Evolutionary conservation across 2,113 vertebrate genomes (phyloP), one percentile per base, ranked within the genome.

Genomic region (Cheilinus undulatus): DNA sequence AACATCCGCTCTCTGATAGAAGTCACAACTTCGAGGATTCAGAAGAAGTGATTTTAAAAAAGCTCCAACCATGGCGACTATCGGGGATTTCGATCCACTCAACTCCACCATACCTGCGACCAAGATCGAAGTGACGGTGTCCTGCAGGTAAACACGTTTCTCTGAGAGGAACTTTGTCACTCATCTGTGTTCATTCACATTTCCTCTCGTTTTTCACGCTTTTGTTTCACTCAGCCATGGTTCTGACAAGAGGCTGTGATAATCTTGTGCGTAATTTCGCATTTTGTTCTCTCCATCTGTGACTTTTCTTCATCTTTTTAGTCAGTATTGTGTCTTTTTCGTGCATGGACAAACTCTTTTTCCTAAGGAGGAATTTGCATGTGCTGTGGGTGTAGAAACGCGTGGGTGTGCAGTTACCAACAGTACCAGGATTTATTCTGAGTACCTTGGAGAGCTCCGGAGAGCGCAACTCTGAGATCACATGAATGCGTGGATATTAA

Each of bases 111-210:
- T 97, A 68, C 96, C 97, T 43, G 97, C 96, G 61, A 98, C 97
- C 57, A 98, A 98, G 90, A 96, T 97, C 72, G 97, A 98, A 87
- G 91, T 98, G 78, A 97, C 95, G 43, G 96, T 97, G 3, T 98
- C 96, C 14, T 98, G 97, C 94, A 95, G 96, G 97, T 98, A 91
- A 93, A 94, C 23, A 2, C 12, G 38, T 23, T n/a, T 6, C 23
- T 22, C 17, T 46, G 3, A 0, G 3, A 13, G 32, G 15, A 23
- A 62, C 61, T 22, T n/a, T 59, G 72, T 58, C 53, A 2, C 43
- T 17, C n/a, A 53, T 13, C 1, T 1, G 4, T 22, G 24, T 8
- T 19, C 57, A 3, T 7, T 51, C 48, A 23, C 19, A 36, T 10
- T 34, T 34, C 43, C 5, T 6, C 36, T 23, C 27, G 4, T 49